Base-by-base conservation (phyloP, 2,113 vertebrate species). In the Psilopsiagon aurifrons region DNA sequence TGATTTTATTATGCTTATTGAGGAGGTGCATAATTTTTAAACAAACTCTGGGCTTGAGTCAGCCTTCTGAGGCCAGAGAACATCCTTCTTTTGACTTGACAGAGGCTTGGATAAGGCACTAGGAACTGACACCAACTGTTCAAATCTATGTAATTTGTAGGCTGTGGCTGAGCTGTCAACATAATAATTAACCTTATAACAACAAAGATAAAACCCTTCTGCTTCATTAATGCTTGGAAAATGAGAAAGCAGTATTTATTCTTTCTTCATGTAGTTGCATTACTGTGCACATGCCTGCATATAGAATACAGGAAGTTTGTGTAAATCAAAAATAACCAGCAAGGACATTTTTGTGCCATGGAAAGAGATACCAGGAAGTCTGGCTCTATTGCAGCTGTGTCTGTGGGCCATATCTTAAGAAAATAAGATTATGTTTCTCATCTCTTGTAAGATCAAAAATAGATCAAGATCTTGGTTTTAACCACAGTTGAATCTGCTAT, bases 61-160 rank as follows among this genome's bases (percentile, higher is more conserved):
- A 66, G 46, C 20, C 46, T 86, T 88, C 44, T 57, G 76, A 84
- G 41, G 33, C 52, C 76, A 62, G 78, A 86, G n/a, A 60, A 60
- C n/a, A 31, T 46, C 52, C 51, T 84, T 68, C 52, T 89, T 92
- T 57, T 83, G 83, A 93, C 83, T 86, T 64, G 47, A 71, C 10
- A 54, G 78, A 73, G 35, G 25, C 57, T 62, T 88, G 81, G 55
- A 82, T 52, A 60, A 86, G 31, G 33, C 83, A 71, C 27, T 68
- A 55, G 46, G 27, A 93, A 67, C 55, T 88, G 90, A 90, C 71
- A 88, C 27, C 43, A 86, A 62, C 52, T 52, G n/a, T 47, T 64
- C 25, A 77, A 88, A 94, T 95, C 93, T 70, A 64, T 78, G 64
- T 52, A 68, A 78, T 93, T 88, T 96, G 73, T 57, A 82, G 80